Evolutionary conservation across 2,113 vertebrate genomes (phyloP), one percentile per base, ranked within the genome.

Genomic region (Willisornis vidua): DNA sequence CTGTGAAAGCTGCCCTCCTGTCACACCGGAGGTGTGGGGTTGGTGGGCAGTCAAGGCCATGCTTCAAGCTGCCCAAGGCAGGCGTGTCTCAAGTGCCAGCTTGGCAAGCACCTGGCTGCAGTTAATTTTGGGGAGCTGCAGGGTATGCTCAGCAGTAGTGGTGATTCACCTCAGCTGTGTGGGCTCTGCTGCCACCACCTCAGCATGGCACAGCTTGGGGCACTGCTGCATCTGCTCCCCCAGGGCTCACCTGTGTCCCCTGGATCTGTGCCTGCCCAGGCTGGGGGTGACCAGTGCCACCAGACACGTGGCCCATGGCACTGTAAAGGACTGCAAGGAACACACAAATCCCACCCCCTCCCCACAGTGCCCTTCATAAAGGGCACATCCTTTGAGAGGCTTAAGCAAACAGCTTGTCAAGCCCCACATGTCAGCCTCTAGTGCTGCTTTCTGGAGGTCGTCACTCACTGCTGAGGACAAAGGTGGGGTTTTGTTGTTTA

Each of bases 261-360:
- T n/a, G 62, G 62, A 46, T 49, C 70, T 51, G n/a, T 11, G 11
- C 45, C 68, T 41, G 33, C 54, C 59, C 4, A 7, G 35, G 48
- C 39, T 5, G 2, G n/a, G 41, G 7, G 5, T 3, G 23, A 33
- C 20, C 41, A 35, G 66, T 24, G 22, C 31, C 59, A 62, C 45
- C 75, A 75, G 26, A n/a, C 2, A 2, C 0, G 0, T 0, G 1
- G 39, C 55, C 39, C 17, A 10, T 4, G 22, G 49, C 46, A 14
- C 4, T 0, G 37, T 43, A 9, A n/a, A 73, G 58, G 71, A 35
- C 29, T 65, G 41, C 41, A 28, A 3, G 9, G 49, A 25, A 31
- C 61, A 66, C 28, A 19, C 11, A 58, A 31, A 59, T 49, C 12
- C 10, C n/a, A 19, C 1, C 3, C 37, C 12, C 7, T n/a, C 8